These are phyloP conservation scores for Zeugodacus cucurbitae DNA, from an alignment of 1,140 invertebrate species.

Conservation along the genomic window DNA sequence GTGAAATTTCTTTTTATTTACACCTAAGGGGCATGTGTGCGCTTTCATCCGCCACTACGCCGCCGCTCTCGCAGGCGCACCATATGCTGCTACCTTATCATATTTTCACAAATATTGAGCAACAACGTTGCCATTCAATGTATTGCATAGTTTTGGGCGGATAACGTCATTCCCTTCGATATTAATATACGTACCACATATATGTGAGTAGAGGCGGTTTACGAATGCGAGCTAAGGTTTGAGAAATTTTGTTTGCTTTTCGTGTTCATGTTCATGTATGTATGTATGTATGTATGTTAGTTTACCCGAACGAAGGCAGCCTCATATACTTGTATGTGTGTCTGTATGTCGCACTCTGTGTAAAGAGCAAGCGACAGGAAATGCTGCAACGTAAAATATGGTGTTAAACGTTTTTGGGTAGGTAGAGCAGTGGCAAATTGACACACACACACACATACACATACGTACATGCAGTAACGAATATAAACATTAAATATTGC, in stretches of 20 bases:
- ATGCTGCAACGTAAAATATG: neutral
- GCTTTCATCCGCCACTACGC: conserved; percentile 46
- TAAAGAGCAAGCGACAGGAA: neutral
- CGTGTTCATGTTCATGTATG: neutral
- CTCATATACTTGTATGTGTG: neutral
- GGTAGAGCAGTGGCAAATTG: neutral
- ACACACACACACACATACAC: neutral
- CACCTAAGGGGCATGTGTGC: conserved; percentile 43
- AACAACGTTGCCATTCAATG: conserved; percentile 5
- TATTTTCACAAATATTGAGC: conserved; percentile 34
- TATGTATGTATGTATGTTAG: neutral
- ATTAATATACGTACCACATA: neutral
- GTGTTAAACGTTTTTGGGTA: neutral
- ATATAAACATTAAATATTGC: neutral
- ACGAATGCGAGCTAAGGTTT: neutral
- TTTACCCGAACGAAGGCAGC: neutral
- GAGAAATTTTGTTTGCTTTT: conserved; percentile 1
- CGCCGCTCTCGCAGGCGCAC: neutral
- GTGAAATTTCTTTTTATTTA: conserved; percentile 43
- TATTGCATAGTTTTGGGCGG: conserved; percentile 4
- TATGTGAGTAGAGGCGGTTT: neutral
- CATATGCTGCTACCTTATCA: neutral
- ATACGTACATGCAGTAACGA: neutral
- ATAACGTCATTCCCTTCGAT: neutral
- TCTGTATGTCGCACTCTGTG: neutral